Percentiles rank a stretch among this genome's conserved stretches.
Evolutionary conservation across 2,113 vertebrate species (phyloP).

Genomic region (Laterallus jamaicensis): DNA sequence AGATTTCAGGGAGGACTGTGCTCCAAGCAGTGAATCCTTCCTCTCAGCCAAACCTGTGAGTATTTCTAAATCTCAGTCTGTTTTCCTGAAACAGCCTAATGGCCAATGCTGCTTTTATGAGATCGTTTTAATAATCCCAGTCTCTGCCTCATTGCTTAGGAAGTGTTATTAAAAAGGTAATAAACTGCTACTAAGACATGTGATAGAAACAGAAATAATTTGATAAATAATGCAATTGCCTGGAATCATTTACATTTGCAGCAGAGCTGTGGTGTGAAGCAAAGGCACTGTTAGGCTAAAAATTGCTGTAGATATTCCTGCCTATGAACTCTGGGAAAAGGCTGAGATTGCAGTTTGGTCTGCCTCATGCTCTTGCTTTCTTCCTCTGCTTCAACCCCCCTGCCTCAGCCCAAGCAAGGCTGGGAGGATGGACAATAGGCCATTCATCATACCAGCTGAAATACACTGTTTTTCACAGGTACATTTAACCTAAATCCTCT

Average conservation of each 20-base stretch:
- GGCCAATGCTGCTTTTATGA: background rate
- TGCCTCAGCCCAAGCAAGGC: background rate
- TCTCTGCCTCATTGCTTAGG: background rate
- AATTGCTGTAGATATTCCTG: background rate
- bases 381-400: background rate
- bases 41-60: background rate
- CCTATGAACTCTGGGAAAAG: background rate
- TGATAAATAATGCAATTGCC: slow-evolving; percentile 52
- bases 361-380: background rate
- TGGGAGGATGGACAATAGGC: slow-evolving; percentile 7
- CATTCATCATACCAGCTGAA: slow-evolving; percentile 51
- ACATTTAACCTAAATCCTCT: slow-evolving; percentile 63
- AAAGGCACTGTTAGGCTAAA: background rate
- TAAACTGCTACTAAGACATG: background rate
- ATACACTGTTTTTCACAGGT: slow-evolving; percentile 54
- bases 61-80: background rate
- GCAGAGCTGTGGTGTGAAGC: background rate
- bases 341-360: background rate
- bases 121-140: slow-evolving; percentile 23
- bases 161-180: slow-evolving; percentile 14
- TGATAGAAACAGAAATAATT: slow-evolving; percentile 16
- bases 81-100: slow-evolving; percentile 11
- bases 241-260: background rate
- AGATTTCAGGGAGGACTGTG: background rate
- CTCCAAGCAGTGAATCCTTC: background rate